phyloP scores from a whole-genome alignment of 2,797 vertebrate species.

The Mormyrops boulengeri region DNA sequence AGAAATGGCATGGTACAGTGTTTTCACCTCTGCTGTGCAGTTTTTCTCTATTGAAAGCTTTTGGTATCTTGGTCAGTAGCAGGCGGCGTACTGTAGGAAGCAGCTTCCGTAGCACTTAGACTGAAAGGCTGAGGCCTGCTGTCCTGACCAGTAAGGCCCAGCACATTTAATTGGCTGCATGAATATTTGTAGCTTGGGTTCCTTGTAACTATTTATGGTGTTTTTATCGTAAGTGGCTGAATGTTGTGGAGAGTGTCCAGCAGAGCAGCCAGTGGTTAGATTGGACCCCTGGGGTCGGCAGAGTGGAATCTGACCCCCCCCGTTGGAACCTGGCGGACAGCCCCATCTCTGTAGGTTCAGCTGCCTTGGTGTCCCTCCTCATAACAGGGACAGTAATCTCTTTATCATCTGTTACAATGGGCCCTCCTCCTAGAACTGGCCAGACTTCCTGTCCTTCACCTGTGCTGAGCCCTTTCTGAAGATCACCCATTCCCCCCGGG shows the following conservation, averaged over 20 bases:
- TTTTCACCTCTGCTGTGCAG: background rate
- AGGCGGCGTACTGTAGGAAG: background rate
- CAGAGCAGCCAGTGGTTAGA: background rate
- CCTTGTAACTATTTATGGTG: background rate
- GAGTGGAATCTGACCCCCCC: background rate
- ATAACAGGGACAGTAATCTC: background rate
- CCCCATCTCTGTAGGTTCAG: background rate
- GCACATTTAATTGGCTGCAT: background rate
- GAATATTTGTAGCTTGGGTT: background rate
- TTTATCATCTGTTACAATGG: background rate
- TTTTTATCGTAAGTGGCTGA: background rate
- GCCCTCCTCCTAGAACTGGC: background rate
- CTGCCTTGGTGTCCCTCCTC: background rate
- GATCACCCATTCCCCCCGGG: background rate
- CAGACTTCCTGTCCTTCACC: background rate
- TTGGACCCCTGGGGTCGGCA: background rate
- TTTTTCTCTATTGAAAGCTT: background rate
- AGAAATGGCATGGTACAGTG: background rate
- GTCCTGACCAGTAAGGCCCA: background rate
- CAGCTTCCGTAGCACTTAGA: background rate
- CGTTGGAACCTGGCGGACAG: background rate
- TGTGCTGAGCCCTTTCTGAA: background rate
- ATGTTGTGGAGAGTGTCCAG: background rate
- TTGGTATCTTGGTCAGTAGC: background rate
- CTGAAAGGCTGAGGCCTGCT: background rate